phyloP scores from a whole-genome alignment of 2,113 vertebrate genomes.

The Tamias sibiricus region DNA sequence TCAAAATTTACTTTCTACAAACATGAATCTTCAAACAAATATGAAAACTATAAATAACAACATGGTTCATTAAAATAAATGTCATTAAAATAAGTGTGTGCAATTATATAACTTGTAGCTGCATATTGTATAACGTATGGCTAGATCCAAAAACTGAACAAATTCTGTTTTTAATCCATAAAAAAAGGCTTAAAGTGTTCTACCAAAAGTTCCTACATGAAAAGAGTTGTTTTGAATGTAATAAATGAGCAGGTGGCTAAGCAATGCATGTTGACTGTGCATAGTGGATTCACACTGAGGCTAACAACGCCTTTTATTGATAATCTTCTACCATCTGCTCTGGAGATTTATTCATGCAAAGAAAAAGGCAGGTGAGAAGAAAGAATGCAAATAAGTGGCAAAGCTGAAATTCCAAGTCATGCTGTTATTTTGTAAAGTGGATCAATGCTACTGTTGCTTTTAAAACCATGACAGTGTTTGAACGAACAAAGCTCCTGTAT shows the following conservation, averaged over 20 bases:
- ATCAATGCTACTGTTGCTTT: conserved; percentile 77
- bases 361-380: conserved; percentile 84
- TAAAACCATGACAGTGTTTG: conserved; percentile 74
- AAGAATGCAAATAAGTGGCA: conserved; percentile 83
- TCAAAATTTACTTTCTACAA: background rate
- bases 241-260: conserved; percentile 83
- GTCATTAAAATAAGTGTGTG: background rate
- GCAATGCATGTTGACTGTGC: conserved; percentile 73
- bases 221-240: conserved; percentile 74
- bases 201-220: conserved; percentile 55
- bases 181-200: conserved; percentile 63
- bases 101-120: background rate
- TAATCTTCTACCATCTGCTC: conserved; percentile 86
- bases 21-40: background rate
- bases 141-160: background rate
- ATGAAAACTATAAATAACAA: background rate
- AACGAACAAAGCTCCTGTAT: conserved; percentile 48
- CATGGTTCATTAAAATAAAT: background rate
- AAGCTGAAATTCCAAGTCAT: conserved; percentile 74
- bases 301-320: conserved; percentile 84
- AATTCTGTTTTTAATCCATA: conserved; percentile 59
- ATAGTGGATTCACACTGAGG: conserved; percentile 79
- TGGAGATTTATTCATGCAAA: conserved; percentile 86
- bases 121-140: background rate
- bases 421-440: conserved; percentile 82